These are phyloP conservation scores for Heptranchias perlo DNA, from an alignment of 2,113 vertebrate species.

Conservation along the genomic window DNA sequence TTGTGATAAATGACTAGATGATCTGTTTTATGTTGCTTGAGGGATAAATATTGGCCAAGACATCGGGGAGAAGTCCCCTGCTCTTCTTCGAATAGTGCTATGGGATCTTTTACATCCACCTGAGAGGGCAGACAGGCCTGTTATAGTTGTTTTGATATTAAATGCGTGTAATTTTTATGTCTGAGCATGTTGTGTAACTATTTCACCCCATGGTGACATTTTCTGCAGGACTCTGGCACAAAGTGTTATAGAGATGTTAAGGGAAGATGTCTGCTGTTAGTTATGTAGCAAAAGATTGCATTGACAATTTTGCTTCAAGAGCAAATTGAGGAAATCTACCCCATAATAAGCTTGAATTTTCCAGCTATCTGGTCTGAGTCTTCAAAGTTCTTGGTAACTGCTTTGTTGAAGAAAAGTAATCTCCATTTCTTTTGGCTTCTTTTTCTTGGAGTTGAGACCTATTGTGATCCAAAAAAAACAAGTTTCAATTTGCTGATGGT, in stretches of 20 bases:
- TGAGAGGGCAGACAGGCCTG: neutral
- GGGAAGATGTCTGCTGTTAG: neutral
- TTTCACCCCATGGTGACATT: neutral
- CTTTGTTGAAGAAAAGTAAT: neutral
- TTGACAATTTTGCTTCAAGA: neutral
- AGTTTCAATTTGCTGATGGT: neutral
- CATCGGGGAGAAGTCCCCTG: too few relatives aligned
- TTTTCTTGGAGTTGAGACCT: neutral
- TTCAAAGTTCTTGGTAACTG: neutral
- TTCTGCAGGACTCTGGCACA: neutral
- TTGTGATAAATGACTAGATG: neutral
- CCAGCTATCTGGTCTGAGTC: neutral
- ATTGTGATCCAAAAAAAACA: neutral
- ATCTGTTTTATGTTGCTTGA: neutral
- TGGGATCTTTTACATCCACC: neutral
- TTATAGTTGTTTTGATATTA: neutral
- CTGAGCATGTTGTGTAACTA: neutral
- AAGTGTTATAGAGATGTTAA: neutral
- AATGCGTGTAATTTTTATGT: neutral
- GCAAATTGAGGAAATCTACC: neutral
- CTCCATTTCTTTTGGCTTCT: neutral
- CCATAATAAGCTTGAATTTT: neutral
- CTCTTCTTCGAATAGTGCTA: neutral
- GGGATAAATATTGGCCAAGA: neutral
- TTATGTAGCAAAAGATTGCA: neutral